These are phyloP conservation scores for Alentia gelatinosa DNA, from an alignment of 2,888 invertebrate species.

Conservation along the genomic window DNA sequence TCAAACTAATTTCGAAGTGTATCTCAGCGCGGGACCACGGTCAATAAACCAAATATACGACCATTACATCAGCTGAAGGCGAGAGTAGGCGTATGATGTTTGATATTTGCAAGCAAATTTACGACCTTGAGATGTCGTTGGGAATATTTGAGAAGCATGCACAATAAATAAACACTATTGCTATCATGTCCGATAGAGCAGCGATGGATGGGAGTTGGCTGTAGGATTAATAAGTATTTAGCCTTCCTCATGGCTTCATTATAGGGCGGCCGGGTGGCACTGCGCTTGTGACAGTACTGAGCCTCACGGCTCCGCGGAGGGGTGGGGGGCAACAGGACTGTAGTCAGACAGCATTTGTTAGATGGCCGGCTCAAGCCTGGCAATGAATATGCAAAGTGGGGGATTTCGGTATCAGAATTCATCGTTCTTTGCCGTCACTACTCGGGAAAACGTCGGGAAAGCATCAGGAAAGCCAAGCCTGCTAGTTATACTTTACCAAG, in stretches of 20 bases:
- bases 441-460: neutral
- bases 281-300: neutral
- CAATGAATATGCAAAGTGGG: constrained; percentile 45
- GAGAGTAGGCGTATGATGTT: too few relatives aligned
- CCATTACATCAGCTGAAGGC: too few relatives aligned
- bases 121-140: neutral
- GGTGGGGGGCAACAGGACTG: neutral
- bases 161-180: neutral
- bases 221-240: constrained; percentile 9
- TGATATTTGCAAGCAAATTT: neutral
- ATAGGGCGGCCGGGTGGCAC: neutral
- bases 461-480: too few relatives aligned
- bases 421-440: neutral
- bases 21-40: too few relatives aligned
- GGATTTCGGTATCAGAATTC: constrained; percentile 44
- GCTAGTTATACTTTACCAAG: constrained; percentile 12
- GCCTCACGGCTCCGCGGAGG: neutral
- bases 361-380: neutral
- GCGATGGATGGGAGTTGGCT: neutral
- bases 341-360: neutral
- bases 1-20: too few relatives aligned
- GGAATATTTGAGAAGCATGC: neutral
- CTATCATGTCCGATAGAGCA: neutral
- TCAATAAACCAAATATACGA: too few relatives aligned
- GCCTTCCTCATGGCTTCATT: neutral